phyloP scores from a whole-genome alignment of 1,140 invertebrate species.

The Coelopa frigida region DNA sequence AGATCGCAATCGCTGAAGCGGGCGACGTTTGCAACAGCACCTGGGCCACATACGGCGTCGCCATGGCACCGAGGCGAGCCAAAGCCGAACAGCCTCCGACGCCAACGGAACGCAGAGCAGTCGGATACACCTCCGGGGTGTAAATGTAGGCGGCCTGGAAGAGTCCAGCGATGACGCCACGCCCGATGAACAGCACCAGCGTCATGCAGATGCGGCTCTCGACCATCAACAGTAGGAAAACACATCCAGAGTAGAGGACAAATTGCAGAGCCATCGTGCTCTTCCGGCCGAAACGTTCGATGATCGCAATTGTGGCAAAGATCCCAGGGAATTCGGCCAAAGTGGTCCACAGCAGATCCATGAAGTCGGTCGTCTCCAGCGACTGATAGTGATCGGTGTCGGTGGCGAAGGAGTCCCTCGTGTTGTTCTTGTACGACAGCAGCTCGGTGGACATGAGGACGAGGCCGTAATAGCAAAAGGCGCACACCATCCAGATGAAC shows the following conservation, averaged over 20 bases:
- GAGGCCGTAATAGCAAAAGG: slow-evolving; percentile 93
- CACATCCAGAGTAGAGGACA: slow-evolving; percentile 73
- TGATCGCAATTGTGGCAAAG: slow-evolving; percentile 84
- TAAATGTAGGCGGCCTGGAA: slow-evolving; percentile 95
- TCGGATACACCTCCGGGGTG: slow-evolving; percentile 72
- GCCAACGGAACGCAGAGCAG: slow-evolving; percentile 59
- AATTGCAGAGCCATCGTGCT: slow-evolving; percentile 94
- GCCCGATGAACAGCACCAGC: slow-evolving; percentile 76
- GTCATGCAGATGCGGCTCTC: slow-evolving; percentile 68
- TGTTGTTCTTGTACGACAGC: slow-evolving; percentile 52
- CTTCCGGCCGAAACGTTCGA: slow-evolving; percentile 84
- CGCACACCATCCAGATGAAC: slow-evolving; percentile 92
- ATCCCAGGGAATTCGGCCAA: slow-evolving; percentile 94
- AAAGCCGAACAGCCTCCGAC: slow-evolving; percentile 69
- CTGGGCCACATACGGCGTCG: slow-evolving; percentile 75
- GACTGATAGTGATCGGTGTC: slow-evolving; percentile 49
- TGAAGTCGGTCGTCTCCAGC: slow-evolving; percentile 79
- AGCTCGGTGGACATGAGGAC: slow-evolving; percentile 93
- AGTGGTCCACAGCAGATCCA: slow-evolving; percentile 90
- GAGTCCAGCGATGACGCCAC: slow-evolving; percentile 87
- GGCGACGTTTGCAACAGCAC: slow-evolving; percentile 54
- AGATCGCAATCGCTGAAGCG: slow-evolving; percentile 52
- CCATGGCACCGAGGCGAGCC: slow-evolving; percentile 71
- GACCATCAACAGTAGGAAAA: slow-evolving; percentile 72
- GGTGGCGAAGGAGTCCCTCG: slow-evolving; percentile 23